A percentile compares a stretch with the other conserved stretches of the same genome.
These are phyloP conservation scores for Ispidina lecontei DNA, from an alignment of 2,797 vertebrate species.

Conservation along the genomic window DNA sequence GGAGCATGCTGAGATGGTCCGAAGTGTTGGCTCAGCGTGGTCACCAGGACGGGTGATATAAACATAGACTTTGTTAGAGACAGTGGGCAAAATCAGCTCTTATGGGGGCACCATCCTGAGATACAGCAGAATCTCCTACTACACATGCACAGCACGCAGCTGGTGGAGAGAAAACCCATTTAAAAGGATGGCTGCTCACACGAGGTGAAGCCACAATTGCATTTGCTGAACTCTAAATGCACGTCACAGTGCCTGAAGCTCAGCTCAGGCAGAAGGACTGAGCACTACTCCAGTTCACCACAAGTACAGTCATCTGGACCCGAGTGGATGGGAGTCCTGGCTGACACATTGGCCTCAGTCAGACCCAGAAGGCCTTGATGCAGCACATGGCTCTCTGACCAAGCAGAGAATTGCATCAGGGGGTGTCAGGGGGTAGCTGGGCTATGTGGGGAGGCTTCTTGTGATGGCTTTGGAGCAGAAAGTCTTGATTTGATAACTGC, in stretches of 20 bases:
- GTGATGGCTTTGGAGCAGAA: neutral
- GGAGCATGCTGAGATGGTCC: neutral
- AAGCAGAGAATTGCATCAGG: neutral
- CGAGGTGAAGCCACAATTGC: neutral
- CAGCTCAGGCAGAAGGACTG: neutral
- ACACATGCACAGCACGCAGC: neutral
- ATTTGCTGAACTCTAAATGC: neutral
- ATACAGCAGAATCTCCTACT: neutral
- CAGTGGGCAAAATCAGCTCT: neutral
- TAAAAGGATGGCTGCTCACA: neutral
- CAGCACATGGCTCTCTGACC: rapidly evolving
- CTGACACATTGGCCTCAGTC: neutral
- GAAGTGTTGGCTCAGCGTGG: rapidly evolving
- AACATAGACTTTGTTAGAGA: neutral
- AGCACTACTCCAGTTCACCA: neutral
- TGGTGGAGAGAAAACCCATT: neutral
- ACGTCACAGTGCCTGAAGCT: neutral
- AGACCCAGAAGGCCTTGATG: neutral
- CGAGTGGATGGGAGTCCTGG: neutral
- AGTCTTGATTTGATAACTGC: neutral
- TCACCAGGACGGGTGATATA: neutral
- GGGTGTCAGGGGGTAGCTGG: neutral
- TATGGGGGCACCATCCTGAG: neutral
- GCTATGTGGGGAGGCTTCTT: neutral
- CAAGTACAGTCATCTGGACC: neutral